Evolutionary conservation across 2,113 vertebrate species (phyloP).

Genomic region (Tichodroma muraria): DNA sequence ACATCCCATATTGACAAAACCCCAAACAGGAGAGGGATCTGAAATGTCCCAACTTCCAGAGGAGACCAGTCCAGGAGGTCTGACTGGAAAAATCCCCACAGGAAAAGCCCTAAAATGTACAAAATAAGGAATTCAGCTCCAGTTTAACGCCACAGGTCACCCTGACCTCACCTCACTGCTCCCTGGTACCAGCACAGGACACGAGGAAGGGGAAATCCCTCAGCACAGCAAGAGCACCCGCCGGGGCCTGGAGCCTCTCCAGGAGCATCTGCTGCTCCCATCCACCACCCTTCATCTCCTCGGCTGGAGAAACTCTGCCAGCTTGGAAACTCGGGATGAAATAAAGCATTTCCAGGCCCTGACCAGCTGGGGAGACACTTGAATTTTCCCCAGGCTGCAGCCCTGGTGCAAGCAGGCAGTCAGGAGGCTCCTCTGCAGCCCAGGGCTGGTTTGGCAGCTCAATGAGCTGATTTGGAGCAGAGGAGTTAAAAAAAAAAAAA

Average conservation of each 20-base stretch:
- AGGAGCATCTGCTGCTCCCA: neutral
- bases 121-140: neutral
- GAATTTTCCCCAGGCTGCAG: neutral
- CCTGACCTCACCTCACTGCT: rapidly evolving
- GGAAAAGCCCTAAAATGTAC: neutral
- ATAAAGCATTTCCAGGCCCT: neutral
- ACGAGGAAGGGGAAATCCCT: neutral
- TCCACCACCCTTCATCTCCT: neutral
- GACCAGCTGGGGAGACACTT: neutral
- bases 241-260: neutral
- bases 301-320: neutral
- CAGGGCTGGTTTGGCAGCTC: neutral
- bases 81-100: neutral
- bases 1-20: neutral
- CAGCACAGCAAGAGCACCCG: neutral
- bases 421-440: neutral
- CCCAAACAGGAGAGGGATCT: neutral
- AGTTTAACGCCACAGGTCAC: neutral
- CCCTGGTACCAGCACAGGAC: neutral
- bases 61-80: neutral
- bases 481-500: neutral
- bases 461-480: neutral
- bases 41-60: neutral
- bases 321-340: neutral
- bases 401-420: neutral